Conservation (phyloP, 1,140 invertebrate genomes). For the Oscheius sp. region DNA sequence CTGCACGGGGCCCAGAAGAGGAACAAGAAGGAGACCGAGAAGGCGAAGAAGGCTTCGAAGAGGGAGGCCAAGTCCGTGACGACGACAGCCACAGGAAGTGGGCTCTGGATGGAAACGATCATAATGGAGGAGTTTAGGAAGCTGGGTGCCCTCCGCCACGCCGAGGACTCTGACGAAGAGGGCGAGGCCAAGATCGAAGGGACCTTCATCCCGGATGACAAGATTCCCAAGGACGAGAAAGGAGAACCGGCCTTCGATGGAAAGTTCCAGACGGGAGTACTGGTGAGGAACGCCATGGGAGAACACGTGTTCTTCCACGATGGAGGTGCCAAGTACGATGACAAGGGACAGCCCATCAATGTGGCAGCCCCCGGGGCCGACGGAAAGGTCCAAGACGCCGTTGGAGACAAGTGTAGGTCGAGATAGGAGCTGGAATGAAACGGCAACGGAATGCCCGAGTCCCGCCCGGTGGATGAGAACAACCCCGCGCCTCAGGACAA, state of each 20-base stretch:
- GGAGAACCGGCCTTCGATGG: not conserved
- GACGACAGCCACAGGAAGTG: not conserved
- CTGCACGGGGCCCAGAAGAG: not conserved
- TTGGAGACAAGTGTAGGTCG: not conserved
- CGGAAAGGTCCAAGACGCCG: not conserved
- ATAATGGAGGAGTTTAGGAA: too few species aligned
- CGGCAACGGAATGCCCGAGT: not conserved
- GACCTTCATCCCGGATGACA: not conserved
- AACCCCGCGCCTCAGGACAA: not conserved
- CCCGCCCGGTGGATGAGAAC: not conserved
- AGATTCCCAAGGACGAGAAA: not conserved
- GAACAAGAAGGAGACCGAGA: not conserved
- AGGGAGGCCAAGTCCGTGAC: too few species aligned
- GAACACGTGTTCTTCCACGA: not conserved
- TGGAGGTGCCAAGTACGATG: not conserved
- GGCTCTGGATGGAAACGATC: too few species aligned
- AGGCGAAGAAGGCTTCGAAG: not conserved
- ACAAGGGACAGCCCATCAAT: not conserved
- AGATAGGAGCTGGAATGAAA: not conserved
- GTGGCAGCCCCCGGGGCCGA: not conserved
- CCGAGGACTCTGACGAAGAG: not conserved
- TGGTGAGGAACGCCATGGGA: not conserved
- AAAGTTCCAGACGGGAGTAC: not conserved
- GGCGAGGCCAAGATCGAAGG: not conserved
- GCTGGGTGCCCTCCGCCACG: not conserved